A percentile compares a stretch with the other conserved stretches of the same genome.
Evolutionary conservation across 1,140 invertebrate genomes (phyloP).

Genomic region (Drosophila asahinai): DNA sequence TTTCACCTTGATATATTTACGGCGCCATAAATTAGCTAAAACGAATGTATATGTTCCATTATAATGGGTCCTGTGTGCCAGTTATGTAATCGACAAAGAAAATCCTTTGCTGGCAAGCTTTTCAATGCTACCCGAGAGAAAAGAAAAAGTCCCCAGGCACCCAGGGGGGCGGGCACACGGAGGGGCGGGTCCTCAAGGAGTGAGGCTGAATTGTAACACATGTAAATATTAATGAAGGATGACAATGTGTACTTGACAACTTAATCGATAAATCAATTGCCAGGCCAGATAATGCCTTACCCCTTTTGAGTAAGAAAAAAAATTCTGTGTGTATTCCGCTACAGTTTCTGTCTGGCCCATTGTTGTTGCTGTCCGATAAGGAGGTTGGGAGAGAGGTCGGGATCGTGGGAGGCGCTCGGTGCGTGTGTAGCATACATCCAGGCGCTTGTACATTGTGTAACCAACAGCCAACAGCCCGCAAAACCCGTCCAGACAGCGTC

Average conservation of each 20-base stretch:
- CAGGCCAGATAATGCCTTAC: conserved; percentile 66
- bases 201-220: conserved; percentile 67
- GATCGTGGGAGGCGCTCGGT: conserved; percentile 17
- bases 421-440: conserved; percentile 63
- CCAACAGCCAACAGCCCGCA: conserved; percentile 20
- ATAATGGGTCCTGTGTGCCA: conserved; percentile 37
- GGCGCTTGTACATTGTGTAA: conserved; percentile 42
- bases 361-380: conserved; percentile 18
- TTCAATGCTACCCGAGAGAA: conserved; percentile 51
- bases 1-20: conserved; percentile 57
- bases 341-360: conserved; percentile 44
- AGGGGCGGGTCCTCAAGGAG: conserved; percentile 21
- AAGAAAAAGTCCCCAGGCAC: conserved; percentile 37
- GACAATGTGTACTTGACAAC: conserved; percentile 80
- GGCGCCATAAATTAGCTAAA: conserved; percentile 33
- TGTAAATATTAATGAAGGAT: conserved; percentile 80
- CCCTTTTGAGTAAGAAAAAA: conserved; percentile 68
- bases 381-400: not conserved
- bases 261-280: conserved; percentile 84
- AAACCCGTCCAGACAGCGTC: conserved; percentile 51
- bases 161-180: not conserved
- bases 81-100: conserved; percentile 54
- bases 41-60: conserved; percentile 32
- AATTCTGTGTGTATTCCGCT: conserved; percentile 17
- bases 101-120: conserved; percentile 42